Conservation (phyloP, 2,797 vertebrate genomes). For the Remorina albescens region DNA sequence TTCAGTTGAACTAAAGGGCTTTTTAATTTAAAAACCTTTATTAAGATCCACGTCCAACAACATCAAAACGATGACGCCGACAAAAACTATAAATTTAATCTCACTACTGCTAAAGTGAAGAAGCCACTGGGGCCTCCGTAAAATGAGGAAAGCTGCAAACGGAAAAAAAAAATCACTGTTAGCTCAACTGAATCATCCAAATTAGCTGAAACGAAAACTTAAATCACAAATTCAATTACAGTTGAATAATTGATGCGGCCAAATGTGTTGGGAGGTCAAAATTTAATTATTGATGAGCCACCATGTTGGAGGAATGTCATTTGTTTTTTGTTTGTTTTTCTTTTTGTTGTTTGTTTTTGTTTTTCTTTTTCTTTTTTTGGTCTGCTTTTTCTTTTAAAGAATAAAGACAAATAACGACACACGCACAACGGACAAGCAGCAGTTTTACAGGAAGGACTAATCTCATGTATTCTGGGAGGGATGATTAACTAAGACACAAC, state of each 20-base stretch:
- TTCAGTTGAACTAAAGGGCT: neutral
- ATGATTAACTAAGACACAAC: neutral
- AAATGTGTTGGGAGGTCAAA: conserved; percentile 79
- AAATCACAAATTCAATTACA: conserved; percentile 61
- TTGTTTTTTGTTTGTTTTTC: too few species aligned
- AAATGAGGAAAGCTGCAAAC: too few species aligned
- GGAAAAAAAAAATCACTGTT: neutral
- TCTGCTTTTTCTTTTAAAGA: too few species aligned
- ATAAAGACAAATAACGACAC: conserved; percentile 59
- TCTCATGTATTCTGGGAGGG: too few species aligned
- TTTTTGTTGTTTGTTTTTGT: too few species aligned
- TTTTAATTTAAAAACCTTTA: neutral
- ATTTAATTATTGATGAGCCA: conserved; percentile 75
- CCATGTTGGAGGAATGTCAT: conserved; percentile 80
- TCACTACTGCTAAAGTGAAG: neutral
- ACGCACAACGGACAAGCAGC: conserved; percentile 7
- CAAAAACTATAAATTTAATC: neutral
- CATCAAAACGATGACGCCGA: neutral
- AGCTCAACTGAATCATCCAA: conserved; percentile 41
- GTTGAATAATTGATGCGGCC: conserved; percentile 75
- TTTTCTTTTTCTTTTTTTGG: too few species aligned
- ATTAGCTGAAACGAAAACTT: conserved; percentile 58
- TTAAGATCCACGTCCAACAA: neutral
- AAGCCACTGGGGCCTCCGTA: conserved; percentile 23
- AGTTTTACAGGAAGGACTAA: conserved; percentile 1